Evolutionary conservation across 2,797 vertebrate species (phyloP).

Genomic region (Eupleurogrammus muticus): DNA sequence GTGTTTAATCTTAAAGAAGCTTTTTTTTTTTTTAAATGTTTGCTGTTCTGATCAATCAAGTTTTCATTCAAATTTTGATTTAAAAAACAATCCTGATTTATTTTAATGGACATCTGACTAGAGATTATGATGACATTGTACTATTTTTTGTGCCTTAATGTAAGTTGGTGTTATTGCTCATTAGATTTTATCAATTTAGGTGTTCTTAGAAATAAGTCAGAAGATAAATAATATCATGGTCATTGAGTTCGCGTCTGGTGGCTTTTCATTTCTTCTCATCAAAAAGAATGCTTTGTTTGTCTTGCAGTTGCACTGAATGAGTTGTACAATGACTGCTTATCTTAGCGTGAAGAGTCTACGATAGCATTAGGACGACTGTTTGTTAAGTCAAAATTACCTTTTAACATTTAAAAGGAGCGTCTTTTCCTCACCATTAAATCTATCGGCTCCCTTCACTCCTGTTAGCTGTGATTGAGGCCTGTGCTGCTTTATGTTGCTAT

Average conservation of each 20-base stretch:
- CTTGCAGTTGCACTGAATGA: slow-evolving; percentile 10
- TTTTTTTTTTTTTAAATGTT: not conserved
- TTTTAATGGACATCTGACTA: not conserved
- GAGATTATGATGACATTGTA: not conserved
- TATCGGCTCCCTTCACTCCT: slow-evolving; percentile 43
- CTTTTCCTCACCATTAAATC: slow-evolving; percentile 35
- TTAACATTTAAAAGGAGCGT: slow-evolving; percentile 37
- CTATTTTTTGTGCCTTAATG: not conserved
- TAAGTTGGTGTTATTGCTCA: not conserved
- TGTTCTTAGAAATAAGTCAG: not conserved
- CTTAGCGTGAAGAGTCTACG: slow-evolving; percentile 9
- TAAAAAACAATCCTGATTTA: not conserved
- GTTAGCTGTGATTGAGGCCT: slow-evolving; percentile 56
- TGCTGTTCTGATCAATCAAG: not conserved
- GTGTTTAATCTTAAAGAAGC: not conserved
- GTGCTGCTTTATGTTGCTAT: slow-evolving; percentile 36
- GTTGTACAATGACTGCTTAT: slow-evolving; percentile 14
- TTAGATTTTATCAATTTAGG: not conserved
- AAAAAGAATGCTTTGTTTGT: slow-evolving; percentile 21
- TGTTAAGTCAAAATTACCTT: slow-evolving; percentile 34
- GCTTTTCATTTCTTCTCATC: not conserved
- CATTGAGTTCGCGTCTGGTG: not conserved
- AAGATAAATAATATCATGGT: slow-evolving; percentile 2
- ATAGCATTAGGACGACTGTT: slow-evolving; percentile 10
- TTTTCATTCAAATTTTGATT: not conserved